These are phyloP conservation scores for Tanytarsus gracilentus DNA, from an alignment of 2,888 invertebrate species.

Conservation along the genomic window DNA sequence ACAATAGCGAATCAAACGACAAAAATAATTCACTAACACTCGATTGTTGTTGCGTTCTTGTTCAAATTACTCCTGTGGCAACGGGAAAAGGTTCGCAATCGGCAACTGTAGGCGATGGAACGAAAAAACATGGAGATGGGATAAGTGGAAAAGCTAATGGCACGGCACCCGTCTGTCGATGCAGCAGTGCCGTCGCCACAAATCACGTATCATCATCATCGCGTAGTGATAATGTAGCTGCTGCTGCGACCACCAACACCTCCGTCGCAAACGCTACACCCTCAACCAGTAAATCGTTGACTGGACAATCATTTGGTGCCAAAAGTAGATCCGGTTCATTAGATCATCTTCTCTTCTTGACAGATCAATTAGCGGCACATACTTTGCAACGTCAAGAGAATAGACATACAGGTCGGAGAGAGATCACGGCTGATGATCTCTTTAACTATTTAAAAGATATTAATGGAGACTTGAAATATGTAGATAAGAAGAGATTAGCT, in stretches of 20 bases:
- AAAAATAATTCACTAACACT: conserved; percentile 45
- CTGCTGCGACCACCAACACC: background rate
- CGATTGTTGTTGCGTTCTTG: conserved; percentile 46
- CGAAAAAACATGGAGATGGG: conserved; percentile 27
- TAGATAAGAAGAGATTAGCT: conserved; percentile 28
- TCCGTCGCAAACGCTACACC: conserved; percentile 12
- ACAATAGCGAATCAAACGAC: conserved; percentile 30
- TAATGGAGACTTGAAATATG: conserved; percentile 26
- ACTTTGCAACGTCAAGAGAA: conserved; percentile 18
- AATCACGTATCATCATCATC: conserved; percentile 8
- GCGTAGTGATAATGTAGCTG: background rate
- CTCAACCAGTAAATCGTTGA: conserved; percentile 21
- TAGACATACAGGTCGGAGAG: conserved; percentile 20
- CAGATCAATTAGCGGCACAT: conserved; percentile 27
- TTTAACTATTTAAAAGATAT: conserved; percentile 28
- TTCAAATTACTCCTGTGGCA: conserved; percentile 44
- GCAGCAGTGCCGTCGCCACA: conserved; percentile 27
- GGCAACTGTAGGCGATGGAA: conserved; percentile 20
- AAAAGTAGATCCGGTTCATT: conserved; percentile 41
- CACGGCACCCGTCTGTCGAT: conserved; percentile 26
- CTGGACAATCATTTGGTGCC: conserved; percentile 32
- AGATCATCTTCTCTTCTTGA: conserved; percentile 35
- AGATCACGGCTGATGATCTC: conserved; percentile 28
- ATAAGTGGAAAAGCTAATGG: conserved; percentile 23
- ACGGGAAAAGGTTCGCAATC: conserved; percentile 32